Evolutionary conservation across 53 echinoderm and acorn worm genomes (phyloP).

Genomic region (Temnopleurus reevesii): DNA sequence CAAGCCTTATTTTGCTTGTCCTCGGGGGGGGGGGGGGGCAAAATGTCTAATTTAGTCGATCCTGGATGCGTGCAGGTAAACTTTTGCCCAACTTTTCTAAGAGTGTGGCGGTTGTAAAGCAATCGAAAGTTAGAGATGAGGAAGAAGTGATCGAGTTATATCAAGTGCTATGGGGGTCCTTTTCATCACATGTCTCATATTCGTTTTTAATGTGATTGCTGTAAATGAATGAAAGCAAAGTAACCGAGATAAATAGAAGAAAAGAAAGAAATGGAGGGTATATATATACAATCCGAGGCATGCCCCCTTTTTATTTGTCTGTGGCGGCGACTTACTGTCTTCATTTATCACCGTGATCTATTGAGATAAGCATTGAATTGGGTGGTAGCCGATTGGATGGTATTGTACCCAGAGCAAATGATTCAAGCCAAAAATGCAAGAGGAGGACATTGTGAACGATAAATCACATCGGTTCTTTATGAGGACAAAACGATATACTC

Average conservation of each 20-base stretch:
- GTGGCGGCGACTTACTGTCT: conserved; percentile 26
- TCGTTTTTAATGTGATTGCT: not conserved
- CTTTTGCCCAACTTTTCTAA: too few relatives aligned
- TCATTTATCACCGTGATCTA: conserved; percentile 9
- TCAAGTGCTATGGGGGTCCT: too few relatives aligned
- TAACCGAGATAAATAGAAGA: not conserved
- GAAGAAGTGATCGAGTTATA: too few relatives aligned
- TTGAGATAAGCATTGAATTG: not conserved
- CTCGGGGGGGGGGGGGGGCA: too few relatives aligned
- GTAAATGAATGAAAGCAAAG: not conserved
- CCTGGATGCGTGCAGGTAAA: too few relatives aligned
- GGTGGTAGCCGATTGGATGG: not conserved
- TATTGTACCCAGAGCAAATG: not conserved
- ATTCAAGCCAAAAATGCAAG: not conserved
- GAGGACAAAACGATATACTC: conserved; percentile 16
- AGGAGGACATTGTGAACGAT: not conserved
- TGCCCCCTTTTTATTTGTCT: not conserved
- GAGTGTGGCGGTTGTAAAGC: too few relatives aligned
- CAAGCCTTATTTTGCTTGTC: too few relatives aligned
- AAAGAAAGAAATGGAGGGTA: not conserved
- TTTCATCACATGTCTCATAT: too few relatives aligned
- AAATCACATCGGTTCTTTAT: not conserved
- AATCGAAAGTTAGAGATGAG: too few relatives aligned
- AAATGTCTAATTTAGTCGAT: too few relatives aligned
- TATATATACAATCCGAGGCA: not conserved